phyloP scores from a whole-genome alignment of 1,140 invertebrate species.

The Helicorthomorpha holstii region DNA sequence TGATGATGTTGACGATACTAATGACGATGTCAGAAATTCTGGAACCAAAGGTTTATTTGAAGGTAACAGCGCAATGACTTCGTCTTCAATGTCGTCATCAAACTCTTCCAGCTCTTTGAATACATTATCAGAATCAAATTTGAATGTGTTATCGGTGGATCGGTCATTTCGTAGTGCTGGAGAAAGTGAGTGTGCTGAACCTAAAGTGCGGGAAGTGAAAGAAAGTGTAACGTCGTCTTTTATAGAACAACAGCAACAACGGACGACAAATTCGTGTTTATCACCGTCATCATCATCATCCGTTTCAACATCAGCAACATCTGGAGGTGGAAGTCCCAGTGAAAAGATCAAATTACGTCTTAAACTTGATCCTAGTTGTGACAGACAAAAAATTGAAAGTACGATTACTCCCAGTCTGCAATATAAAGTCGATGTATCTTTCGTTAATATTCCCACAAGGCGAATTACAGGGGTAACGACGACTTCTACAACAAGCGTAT shows the following conservation, averaged over 20 bases:
- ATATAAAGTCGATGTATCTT: constrained; percentile 64
- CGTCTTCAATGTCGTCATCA: constrained; percentile 11
- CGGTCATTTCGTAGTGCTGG: too few species aligned
- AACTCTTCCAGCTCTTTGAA: neutral
- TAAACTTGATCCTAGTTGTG: constrained; percentile 40
- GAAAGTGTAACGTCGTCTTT: constrained; percentile 5
- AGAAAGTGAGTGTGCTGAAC: constrained; percentile 26
- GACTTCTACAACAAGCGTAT: constrained; percentile 17
- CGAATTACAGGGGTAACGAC: neutral
- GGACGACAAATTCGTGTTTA: constrained; percentile 3
- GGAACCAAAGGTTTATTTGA: too few species aligned
- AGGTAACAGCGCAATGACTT: constrained; percentile 7
- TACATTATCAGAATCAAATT: neutral
- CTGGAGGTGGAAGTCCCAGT: constrained; percentile 26
- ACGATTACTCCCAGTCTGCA: constrained; percentile 19
- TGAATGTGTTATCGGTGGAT: neutral
- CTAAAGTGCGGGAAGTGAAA: constrained; percentile 15
- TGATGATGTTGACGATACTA: constrained; percentile 16
- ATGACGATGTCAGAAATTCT: neutral
- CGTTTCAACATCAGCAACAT: neutral
- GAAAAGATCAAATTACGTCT: constrained; percentile 69
- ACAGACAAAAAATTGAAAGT: neutral
- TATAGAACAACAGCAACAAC: constrained; percentile 4
- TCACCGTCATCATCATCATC: neutral
- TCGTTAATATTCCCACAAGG: constrained; percentile 25